Conservation (phyloP, 2,113 vertebrate species). For the Capreolus pygargus region DNA sequence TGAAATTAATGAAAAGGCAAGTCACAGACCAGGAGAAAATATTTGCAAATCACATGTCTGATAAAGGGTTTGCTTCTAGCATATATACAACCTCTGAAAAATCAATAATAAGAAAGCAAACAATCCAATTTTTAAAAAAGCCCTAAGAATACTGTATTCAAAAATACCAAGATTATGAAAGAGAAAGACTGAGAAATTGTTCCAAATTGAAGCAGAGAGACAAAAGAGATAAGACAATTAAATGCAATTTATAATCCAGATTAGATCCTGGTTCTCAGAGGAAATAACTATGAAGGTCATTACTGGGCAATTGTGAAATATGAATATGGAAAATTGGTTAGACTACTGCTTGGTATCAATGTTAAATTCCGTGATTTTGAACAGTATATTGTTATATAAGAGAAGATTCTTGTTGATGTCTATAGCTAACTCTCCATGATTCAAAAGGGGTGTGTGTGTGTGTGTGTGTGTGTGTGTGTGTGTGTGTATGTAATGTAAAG, state of each 20-base stretch:
- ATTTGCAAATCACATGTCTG: background rate
- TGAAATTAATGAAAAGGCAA: background rate
- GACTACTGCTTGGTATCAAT: too few relatives aligned
- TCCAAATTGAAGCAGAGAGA: background rate
- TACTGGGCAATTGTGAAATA: background rate
- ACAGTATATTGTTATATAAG: background rate
- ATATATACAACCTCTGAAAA: background rate
- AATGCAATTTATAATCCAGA: fast-evolving
- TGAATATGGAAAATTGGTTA: background rate
- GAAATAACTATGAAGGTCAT: background rate
- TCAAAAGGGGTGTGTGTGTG: background rate
- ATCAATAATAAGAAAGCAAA: background rate
- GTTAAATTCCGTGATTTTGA: background rate
- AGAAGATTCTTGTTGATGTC: background rate
- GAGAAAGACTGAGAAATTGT: background rate
- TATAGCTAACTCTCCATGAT: background rate
- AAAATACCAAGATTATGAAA: background rate
- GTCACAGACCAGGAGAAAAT: background rate
- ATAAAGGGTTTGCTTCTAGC: background rate
- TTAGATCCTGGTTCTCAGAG: too few relatives aligned
- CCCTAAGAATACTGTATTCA: background rate
- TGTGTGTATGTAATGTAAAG: too few relatives aligned
- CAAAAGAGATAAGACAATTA: background rate
- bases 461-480: background rate
- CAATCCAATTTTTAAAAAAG: background rate